phyloP scores from a whole-genome alignment of 2,113 vertebrate species.

The Clarias macrocephalus region DNA sequence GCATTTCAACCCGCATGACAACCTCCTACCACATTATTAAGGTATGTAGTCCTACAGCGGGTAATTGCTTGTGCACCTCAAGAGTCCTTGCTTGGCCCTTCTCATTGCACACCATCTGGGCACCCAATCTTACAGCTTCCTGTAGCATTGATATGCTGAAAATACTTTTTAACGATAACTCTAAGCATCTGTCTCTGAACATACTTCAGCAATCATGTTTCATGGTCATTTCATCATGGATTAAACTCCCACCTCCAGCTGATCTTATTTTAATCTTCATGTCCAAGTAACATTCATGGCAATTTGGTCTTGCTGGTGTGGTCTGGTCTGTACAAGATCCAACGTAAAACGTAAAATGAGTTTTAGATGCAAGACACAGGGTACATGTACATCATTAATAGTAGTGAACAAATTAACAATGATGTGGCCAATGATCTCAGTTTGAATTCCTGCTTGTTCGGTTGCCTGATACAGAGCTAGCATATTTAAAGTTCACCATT shows the following conservation, averaged over 20 bases:
- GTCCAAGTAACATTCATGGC: not conserved
- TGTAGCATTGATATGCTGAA: not conserved
- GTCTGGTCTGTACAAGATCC: not conserved
- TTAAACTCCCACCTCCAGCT: not conserved
- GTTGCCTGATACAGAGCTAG: not conserved
- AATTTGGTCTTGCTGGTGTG: not conserved
- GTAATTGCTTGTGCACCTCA: not conserved
- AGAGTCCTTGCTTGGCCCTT: not conserved
- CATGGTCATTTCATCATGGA: not conserved
- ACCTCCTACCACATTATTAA: not conserved
- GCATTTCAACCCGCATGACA: not conserved
- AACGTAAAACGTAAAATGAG: not conserved
- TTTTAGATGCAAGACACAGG: not conserved
- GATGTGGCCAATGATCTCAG: not conserved
- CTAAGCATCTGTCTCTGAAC: not conserved
- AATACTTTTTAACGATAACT: not conserved
- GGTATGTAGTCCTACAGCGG: not conserved
- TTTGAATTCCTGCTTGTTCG: not conserved
- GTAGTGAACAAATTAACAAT: not conserved
- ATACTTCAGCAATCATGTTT: not conserved
- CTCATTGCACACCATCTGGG: conserved; percentile 9
- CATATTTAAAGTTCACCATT: not conserved
- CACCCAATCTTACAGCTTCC: not conserved
- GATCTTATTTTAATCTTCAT: not conserved
- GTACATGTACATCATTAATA: not conserved